These are phyloP conservation scores for Abrostola tripartita DNA, from an alignment of 2,888 invertebrate species.

Conservation along the genomic window DNA sequence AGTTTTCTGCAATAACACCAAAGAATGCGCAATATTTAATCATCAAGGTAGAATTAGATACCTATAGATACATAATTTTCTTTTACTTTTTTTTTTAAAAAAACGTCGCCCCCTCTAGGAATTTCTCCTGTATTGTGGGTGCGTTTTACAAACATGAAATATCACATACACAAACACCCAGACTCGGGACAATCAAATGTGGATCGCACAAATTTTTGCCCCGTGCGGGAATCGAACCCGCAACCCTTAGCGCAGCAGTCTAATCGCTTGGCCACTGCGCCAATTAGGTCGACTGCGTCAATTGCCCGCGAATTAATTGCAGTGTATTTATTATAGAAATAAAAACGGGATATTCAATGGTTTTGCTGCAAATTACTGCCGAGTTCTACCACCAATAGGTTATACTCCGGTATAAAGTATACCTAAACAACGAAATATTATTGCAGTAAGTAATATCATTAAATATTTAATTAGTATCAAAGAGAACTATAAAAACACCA, in stretches of 20 bases:
- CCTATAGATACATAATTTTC: neutral
- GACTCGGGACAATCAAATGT: too few relatives aligned
- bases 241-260: too few relatives aligned
- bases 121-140: too few relatives aligned
- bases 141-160: too few relatives aligned
- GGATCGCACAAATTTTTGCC: too few relatives aligned
- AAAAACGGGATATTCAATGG: conserved; percentile 1
- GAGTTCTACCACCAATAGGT: neutral
- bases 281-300: too few relatives aligned
- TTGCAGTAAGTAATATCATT: conserved; percentile 1
- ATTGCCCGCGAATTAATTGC: neutral
- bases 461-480: conserved; percentile 7
- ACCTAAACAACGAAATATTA: conserved; percentile 9
- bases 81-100: too few relatives aligned
- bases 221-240: too few relatives aligned
- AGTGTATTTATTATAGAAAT: neutral
- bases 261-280: too few relatives aligned
- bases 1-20: neutral
- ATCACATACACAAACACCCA: too few relatives aligned
- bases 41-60: neutral
- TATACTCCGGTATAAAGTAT: conserved; percentile 14
- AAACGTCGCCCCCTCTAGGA: too few relatives aligned
- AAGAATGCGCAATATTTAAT: neutral
- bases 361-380: conserved; percentile 5
- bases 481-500: conserved; percentile 15